phyloP scores from a whole-genome alignment of 2,113 vertebrate genomes.

The Rousettus leschenaultii region DNA sequence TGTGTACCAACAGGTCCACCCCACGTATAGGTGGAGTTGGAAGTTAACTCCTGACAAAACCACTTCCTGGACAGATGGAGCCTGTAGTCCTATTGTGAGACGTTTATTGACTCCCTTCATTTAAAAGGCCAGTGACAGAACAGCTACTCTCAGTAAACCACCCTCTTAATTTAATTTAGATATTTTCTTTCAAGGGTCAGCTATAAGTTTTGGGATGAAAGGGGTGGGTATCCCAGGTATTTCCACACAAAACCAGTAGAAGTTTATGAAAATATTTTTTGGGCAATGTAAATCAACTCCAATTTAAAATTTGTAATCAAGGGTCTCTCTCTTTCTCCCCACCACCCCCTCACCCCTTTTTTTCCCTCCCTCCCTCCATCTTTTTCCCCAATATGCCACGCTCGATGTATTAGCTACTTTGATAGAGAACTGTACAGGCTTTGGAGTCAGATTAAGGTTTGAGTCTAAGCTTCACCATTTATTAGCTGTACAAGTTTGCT shows the following conservation, averaged over 20 bases:
- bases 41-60: background rate
- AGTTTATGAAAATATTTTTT: background rate
- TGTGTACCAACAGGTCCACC: background rate
- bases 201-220: background rate
- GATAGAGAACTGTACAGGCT: background rate
- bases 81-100: background rate
- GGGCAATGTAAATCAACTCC: background rate
- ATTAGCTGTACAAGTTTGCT: background rate
- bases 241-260: background rate
- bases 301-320: background rate
- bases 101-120: background rate
- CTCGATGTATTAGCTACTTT: background rate
- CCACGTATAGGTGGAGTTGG: background rate
- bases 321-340: too few relatives aligned
- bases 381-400: background rate
- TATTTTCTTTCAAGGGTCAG: background rate
- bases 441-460: background rate
- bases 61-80: background rate
- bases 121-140: background rate
- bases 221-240: background rate
- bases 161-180: background rate
- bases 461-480: background rate
- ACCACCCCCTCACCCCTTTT: too few relatives aligned
- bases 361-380: too few relatives aligned
- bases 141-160: background rate